Percentiles rank a stretch among this genome's conserved stretches.
Evolutionary conservation across 2,888 invertebrate genomes (phyloP).

Genomic region (Chrysodeixis includens): DNA sequence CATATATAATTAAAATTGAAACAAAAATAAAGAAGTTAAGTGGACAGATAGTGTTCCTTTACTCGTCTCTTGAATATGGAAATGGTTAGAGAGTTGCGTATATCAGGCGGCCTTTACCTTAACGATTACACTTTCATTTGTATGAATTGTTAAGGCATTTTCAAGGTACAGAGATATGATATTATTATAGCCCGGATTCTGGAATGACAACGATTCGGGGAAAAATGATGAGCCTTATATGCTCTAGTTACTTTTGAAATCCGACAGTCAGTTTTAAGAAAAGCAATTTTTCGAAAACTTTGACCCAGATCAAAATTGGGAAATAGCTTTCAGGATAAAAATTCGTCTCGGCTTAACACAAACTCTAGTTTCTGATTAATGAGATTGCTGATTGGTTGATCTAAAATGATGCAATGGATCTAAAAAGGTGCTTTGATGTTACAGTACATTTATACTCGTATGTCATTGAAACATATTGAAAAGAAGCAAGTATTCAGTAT

Average conservation of each 20-base stretch:
- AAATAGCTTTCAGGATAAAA: neutral
- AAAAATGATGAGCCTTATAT: neutral
- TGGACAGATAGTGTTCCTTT: too few relatives aligned
- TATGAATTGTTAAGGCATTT: neutral
- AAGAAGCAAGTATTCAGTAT: too few relatives aligned
- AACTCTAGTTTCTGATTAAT: conserved; percentile 1
- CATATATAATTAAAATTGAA: too few relatives aligned
- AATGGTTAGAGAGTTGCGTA: too few relatives aligned
- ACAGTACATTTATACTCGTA: too few relatives aligned
- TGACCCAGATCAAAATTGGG: neutral
- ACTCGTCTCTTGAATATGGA: too few relatives aligned
- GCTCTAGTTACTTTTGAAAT: neutral
- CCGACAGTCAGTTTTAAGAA: neutral
- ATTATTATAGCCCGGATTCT: neutral
- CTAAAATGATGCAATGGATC: too few relatives aligned
- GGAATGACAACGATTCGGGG: neutral
- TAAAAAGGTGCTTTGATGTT: too few relatives aligned
- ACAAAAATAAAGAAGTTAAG: too few relatives aligned
- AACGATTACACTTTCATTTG: neutral
- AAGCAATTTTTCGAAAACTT: neutral
- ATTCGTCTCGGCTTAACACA: neutral
- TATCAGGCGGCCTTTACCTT: too few relatives aligned
- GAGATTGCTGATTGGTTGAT: neutral
- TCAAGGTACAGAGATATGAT: neutral
- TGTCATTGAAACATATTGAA: too few relatives aligned